Base-by-base conservation (phyloP, 2,113 vertebrate genomes). In the Pelecanoides urinatrix region DNA sequence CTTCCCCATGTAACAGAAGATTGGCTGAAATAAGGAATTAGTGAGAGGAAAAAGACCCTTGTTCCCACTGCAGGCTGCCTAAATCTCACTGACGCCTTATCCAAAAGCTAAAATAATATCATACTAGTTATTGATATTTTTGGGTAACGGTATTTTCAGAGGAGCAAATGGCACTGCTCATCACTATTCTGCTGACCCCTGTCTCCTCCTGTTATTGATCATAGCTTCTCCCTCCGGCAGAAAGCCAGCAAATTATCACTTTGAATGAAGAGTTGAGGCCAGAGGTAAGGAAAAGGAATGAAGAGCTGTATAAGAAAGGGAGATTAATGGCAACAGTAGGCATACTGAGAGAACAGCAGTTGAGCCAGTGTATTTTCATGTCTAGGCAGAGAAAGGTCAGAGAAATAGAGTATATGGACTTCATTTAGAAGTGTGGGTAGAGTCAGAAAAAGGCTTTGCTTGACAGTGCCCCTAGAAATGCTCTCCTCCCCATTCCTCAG, bases 251-350 rank as follows among this genome's bases (percentile, higher is more conserved):
- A 96, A 96, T 95, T 96, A 97, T 88, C 92, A 94, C 93, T 94
- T 95, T 96, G 96, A 97, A 96, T 97, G 95, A 90, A 92, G 96
- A 95, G 85, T 40, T 94, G 82, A 93, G 96, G 96, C 93, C 93
- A 95, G 93, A 97, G 96, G 94, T 95, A 95, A 96, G 75, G 94
- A 92, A 93, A 92, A 88, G 75, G 81, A 96, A 96, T 83, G 93
- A 96, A 92, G 82, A 95, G 88, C 92, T 92, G 85, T 83, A 32
- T 88, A 90, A 90, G 90, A 93, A 96, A 93, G 67, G 55, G 75
- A 97, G 96, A 96, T 96, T 96, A 96, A 96, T 93, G 88, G 93
- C 88, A 94, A 50, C 67, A 59, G 90, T 61, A 94, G 81, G 90
- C 93, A 96, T 78, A 90, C 81, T 80, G 88, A 92, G 88, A 90